phyloP scores from a whole-genome alignment of 2,797 vertebrate species.

The Apodemus agrarius region DNA sequence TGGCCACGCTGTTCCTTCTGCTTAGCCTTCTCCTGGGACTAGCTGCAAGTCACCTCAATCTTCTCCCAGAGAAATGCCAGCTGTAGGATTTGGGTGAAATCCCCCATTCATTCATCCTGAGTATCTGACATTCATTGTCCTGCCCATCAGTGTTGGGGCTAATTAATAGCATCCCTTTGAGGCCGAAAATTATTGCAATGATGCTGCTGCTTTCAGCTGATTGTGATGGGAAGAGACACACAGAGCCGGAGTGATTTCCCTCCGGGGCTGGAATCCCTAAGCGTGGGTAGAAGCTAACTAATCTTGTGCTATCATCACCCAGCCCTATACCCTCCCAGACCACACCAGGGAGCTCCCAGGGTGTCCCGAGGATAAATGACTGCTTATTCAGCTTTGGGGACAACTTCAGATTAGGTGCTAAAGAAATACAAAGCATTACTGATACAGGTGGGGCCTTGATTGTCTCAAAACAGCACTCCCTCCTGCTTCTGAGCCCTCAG shows the following conservation, averaged over 20 bases:
- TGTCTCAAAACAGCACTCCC: neutral
- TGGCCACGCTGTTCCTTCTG: slow-evolving; percentile 72
- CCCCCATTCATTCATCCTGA: slow-evolving; percentile 35
- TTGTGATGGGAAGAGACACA: neutral
- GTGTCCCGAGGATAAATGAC: slow-evolving; percentile 62
- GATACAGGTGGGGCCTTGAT: slow-evolving; percentile 16
- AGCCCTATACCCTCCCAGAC: slow-evolving; percentile 63
- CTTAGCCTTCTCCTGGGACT: slow-evolving; percentile 13
- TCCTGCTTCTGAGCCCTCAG: neutral
- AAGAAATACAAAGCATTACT: slow-evolving; percentile 72
- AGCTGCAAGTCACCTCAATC: slow-evolving; percentile 24
- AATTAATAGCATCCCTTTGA: slow-evolving; percentile 65
- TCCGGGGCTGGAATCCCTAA: neutral
- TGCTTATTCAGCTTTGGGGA: slow-evolving; percentile 50
- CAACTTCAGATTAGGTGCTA: slow-evolving; percentile 68
- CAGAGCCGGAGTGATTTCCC: slow-evolving; percentile 29
- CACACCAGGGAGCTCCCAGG: slow-evolving; percentile 61
- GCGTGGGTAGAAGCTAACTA: neutral
- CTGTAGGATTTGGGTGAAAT: neutral
- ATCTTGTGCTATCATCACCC: slow-evolving; percentile 61
- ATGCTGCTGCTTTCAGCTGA: slow-evolving; percentile 29
- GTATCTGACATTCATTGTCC: slow-evolving; percentile 26
- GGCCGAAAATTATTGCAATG: slow-evolving; percentile 48
- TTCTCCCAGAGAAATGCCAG: neutral
- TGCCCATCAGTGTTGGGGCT: slow-evolving; percentile 43